Percentiles rank a stretch among this genome's conserved stretches.
These are phyloP conservation scores for Spheniscus mendiculus DNA, from an alignment of 2,113 vertebrate species.

Conservation along the genomic window DNA sequence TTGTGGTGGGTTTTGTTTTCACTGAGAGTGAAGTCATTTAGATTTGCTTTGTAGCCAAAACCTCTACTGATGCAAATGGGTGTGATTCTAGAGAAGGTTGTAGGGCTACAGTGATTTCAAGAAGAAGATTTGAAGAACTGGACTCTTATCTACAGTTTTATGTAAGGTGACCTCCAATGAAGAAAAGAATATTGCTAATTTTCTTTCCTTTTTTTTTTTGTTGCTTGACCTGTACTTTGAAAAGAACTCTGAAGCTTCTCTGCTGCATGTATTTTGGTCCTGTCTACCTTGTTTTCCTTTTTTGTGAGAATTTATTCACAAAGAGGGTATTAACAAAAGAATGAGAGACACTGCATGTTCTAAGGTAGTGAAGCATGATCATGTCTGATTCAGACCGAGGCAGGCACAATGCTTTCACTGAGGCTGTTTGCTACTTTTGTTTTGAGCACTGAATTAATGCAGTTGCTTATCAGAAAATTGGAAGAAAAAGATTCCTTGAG, in stretches of 20 bases:
- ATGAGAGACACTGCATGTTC: background rate
- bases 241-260: background rate
- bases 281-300: background rate
- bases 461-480: background rate
- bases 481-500: background rate
- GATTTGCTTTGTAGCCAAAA: background rate
- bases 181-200: background rate
- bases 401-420: background rate
- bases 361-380: background rate
- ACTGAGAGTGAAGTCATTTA: background rate
- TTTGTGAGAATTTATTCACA: background rate
- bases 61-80: background rate
- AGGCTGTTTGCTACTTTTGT: background rate
- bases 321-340: background rate
- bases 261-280: background rate
- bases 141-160: background rate
- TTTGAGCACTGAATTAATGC: background rate
- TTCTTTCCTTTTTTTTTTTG: background rate
- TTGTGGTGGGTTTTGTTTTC: background rate
- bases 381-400: background rate
- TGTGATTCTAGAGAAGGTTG: background rate
- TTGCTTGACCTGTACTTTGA: background rate
- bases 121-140: background rate
- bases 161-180: background rate
- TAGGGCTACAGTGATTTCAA: background rate